Conservation (phyloP, 2,888 invertebrate species). For the Oligia latruncula region DNA sequence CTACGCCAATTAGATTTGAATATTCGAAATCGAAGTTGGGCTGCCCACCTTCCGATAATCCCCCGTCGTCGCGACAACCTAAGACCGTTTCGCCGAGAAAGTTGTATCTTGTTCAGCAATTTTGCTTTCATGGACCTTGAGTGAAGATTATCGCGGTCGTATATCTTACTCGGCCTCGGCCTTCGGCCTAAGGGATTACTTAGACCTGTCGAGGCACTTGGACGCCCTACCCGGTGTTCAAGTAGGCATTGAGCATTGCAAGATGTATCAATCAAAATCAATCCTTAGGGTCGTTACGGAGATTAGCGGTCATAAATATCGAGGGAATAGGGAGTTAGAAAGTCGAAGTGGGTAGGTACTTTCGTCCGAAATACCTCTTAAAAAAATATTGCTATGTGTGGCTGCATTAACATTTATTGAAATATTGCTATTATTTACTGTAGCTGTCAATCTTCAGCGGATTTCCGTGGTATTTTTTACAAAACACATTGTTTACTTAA, state of each 20-base stretch:
- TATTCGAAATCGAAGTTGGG: conserved; percentile 46
- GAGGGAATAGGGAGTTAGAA: conserved; percentile 2
- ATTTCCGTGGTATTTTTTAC: too few species aligned
- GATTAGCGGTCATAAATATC: conserved; percentile 37
- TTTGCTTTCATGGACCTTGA: conserved; percentile 77
- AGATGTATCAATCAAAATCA: conserved; percentile 69
- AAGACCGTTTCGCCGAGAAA: conserved; percentile 59
- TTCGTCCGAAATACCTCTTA: background rate
- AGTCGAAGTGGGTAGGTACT: background rate
- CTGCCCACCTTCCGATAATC: conserved; percentile 56
- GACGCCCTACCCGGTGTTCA: conserved; percentile 67
- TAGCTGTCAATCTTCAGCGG: too few species aligned
- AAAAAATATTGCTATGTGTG: background rate
- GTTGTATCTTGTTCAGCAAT: conserved; percentile 76
- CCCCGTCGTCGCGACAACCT: conserved; percentile 49
- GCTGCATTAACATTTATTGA: background rate
- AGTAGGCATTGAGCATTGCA: conserved; percentile 69
- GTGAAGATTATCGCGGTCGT: conserved; percentile 81
- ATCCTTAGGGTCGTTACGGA: conserved; percentile 42
- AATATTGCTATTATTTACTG: background rate
- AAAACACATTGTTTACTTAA: too few species aligned
- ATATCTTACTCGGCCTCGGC: conserved; percentile 75
- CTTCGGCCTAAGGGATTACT: conserved; percentile 76
- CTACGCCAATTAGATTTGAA: conserved; percentile 50
- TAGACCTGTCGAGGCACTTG: conserved; percentile 70